A percentile compares a stretch with the other conserved stretches of the same genome.
phyloP scores from a whole-genome alignment of 2,797 vertebrate species.

The Pterois miles region DNA sequence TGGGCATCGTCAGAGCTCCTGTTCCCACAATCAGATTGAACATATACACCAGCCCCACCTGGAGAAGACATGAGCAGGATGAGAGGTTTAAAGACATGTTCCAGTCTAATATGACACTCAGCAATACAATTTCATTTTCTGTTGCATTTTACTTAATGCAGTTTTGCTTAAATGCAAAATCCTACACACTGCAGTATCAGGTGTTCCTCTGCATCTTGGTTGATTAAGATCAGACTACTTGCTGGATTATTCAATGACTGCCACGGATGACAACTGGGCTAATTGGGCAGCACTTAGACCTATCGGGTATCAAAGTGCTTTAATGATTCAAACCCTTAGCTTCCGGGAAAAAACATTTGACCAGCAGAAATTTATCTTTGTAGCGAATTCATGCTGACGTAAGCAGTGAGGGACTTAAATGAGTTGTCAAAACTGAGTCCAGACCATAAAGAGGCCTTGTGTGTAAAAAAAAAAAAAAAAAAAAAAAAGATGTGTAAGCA shows the following conservation, averaged over 20 bases:
- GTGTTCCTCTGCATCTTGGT: background rate
- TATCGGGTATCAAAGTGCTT: constrained; percentile 37
- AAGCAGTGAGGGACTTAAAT: constrained; percentile 8
- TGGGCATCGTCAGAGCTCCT: constrained; percentile 96
- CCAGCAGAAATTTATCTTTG: constrained; percentile 14
- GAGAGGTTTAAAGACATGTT: background rate
- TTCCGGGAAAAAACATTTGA: constrained; percentile 32
- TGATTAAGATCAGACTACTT: background rate
- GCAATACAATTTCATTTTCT: background rate
- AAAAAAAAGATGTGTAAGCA: constrained; percentile 32
- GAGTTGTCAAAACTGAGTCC: constrained; percentile 3
- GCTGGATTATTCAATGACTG: background rate
- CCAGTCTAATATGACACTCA: too few species aligned
- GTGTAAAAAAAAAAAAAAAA: constrained; percentile 1
- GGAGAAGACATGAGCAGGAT: constrained; percentile 4
- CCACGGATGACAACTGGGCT: background rate
- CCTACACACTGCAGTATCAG: background rate
- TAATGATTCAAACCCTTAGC: constrained; percentile 50
- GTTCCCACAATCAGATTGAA: constrained; percentile 98
- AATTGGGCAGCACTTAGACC: background rate
- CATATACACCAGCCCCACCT: constrained; percentile 98
- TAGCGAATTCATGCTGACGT: constrained; percentile 40
- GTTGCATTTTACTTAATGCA: background rate
- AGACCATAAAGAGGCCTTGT: constrained; percentile 1
- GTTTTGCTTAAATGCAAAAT: background rate